A percentile compares a stretch with the other conserved stretches of the same genome.
Conservation (phyloP, 2,797 vertebrate species). For the Pipistrellus nathusii region DNA sequence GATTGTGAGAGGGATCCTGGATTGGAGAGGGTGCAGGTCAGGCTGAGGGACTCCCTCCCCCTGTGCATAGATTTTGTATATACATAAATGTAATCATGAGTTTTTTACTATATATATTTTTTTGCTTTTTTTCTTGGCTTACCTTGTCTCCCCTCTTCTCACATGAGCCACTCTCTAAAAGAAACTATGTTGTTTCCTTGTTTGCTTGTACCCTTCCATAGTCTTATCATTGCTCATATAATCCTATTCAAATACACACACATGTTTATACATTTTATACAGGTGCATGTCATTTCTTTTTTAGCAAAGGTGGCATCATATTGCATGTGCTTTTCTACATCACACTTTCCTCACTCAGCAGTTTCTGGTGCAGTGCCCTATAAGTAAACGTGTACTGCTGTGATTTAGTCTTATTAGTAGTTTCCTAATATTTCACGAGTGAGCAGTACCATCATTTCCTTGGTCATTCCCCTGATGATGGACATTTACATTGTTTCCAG, state of each 20-base stretch:
- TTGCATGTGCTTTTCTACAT: neutral
- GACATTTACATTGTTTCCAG: neutral
- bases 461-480: neutral
- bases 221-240: neutral
- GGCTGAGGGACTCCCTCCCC: too few species aligned
- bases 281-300: neutral
- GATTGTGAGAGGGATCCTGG: too few species aligned
- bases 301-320: neutral
- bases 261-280: neutral
- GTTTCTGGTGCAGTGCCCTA: neutral
- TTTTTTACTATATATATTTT: neutral
- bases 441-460: neutral
- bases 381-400: neutral
- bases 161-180: neutral
- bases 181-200: neutral
- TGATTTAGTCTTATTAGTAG: neutral
- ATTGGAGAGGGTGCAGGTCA: too few species aligned
- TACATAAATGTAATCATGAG: neutral
- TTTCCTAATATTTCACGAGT: neutral
- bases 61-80: accelerated
- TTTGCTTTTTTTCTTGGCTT: neutral
- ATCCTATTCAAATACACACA: neutral
- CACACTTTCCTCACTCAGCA: neutral
- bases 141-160: neutral
- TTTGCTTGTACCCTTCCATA: neutral